These are phyloP conservation scores for Pherbina coryleti DNA, from an alignment of 2,888 invertebrate species.

Conservation along the genomic window DNA sequence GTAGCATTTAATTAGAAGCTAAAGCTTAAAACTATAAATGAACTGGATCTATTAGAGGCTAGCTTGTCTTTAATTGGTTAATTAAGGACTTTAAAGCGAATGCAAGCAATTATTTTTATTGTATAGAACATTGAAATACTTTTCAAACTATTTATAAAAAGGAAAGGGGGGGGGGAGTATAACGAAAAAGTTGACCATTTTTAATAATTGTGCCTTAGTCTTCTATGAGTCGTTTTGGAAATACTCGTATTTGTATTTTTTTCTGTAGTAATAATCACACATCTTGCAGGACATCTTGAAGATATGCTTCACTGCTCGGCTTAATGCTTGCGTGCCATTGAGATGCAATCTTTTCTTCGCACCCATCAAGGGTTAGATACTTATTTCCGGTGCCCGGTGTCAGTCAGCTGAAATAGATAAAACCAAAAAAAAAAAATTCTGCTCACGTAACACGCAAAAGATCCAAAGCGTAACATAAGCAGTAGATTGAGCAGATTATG, in stretches of 20 bases:
- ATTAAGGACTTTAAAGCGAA: background rate
- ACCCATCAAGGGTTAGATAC: constrained; percentile 24
- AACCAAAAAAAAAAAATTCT: constrained; percentile 5
- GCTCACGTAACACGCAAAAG: constrained; percentile 46
- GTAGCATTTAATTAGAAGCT: constrained; percentile 3
- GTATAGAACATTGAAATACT: no score
- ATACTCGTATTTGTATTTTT: background rate
- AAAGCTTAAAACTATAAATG: background rate
- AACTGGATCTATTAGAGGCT: background rate
- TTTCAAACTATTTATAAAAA: no score
- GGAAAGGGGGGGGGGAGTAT: no score
- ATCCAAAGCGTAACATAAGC: background rate
- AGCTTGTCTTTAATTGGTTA: background rate
- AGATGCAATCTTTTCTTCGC: constrained; percentile 30
- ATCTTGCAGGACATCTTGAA: background rate
- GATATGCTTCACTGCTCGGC: constrained; percentile 16
- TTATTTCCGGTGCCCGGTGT: constrained; percentile 37
- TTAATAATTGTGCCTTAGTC: background rate
- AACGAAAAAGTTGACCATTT: background rate
- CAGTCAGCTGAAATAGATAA: constrained; percentile 43
- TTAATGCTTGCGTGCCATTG: constrained; percentile 7
- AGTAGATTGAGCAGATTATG: background rate
- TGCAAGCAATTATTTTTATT: background rate
- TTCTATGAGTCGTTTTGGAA: background rate
- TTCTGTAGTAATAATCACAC: background rate